A percentile compares a stretch with the other conserved stretches of the same genome.
Conservation (phyloP, 2,888 invertebrate genomes). For the Andrena praecox region DNA sequence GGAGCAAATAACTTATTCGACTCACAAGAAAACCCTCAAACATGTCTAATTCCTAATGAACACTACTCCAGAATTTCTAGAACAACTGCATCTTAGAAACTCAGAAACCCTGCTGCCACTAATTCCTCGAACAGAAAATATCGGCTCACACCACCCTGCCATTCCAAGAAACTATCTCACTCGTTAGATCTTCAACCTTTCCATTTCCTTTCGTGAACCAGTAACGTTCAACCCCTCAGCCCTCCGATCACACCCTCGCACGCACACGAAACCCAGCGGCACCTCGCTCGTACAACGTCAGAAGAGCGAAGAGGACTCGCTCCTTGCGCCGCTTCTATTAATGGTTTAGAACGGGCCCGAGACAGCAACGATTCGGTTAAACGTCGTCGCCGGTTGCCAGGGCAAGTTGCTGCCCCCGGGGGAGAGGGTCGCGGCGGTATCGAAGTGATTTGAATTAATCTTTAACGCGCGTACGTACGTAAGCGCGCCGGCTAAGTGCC, state of each 20-base stretch:
- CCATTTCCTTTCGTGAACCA: too few relatives aligned
- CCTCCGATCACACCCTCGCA: background rate
- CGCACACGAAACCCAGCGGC: background rate
- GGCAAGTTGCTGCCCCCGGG: background rate
- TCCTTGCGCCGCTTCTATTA: conserved; percentile 8
- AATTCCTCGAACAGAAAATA: too few relatives aligned
- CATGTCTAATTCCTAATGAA: too few relatives aligned
- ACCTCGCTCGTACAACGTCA: background rate
- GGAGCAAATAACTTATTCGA: too few relatives aligned
- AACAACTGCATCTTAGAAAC: too few relatives aligned
- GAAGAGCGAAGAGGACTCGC: conserved; percentile 12
- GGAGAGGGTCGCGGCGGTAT: conserved; percentile 34
- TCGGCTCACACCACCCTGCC: too few relatives aligned
- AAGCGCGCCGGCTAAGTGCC: conserved; percentile 69
- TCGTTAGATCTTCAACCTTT: too few relatives aligned
- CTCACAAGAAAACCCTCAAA: too few relatives aligned
- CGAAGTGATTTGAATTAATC: conserved; percentile 71
- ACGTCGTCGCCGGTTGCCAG: conserved; percentile 17
- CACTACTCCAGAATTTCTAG: too few relatives aligned
- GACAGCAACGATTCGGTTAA: background rate
- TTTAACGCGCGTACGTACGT: conserved; percentile 68
- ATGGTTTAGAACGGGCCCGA: background rate
- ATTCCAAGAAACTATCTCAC: too few relatives aligned
- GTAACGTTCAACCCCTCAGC: background rate
- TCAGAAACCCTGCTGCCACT: too few relatives aligned